Conservation (phyloP, 2,888 invertebrate species). For the Agrilus mali region DNA sequence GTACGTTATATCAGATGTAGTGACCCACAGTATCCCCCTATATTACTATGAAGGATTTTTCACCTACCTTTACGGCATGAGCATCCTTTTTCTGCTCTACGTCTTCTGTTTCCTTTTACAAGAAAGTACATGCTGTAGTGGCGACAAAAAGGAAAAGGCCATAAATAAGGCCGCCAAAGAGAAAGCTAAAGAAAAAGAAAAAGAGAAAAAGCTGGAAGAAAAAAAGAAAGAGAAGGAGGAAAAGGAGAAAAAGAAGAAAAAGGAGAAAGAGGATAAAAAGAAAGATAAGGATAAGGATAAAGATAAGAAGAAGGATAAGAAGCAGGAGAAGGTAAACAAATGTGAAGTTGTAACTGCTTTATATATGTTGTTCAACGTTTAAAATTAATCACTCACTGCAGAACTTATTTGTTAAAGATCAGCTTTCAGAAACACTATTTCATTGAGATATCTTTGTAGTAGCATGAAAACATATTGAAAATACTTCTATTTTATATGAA, state of each 20-base stretch:
- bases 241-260: conserved; percentile 47
- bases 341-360: no score
- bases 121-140: conserved; percentile 77
- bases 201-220: conserved; percentile 39
- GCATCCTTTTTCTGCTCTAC: conserved; percentile 84
- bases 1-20: conserved; percentile 89
- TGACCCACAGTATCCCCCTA: conserved; percentile 81
- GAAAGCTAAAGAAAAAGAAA: conserved; percentile 35
- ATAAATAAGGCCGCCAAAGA: conserved; percentile 33
- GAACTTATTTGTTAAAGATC: no score
- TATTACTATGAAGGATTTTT: conserved; percentile 94
- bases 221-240: conserved; percentile 46
- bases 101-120: conserved; percentile 90
- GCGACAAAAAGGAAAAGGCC: conserved; percentile 45
- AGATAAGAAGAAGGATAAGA: conserved; percentile 32
- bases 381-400: no score
- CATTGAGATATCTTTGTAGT: no score
- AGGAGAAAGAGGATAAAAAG: conserved; percentile 44
- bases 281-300: conserved; percentile 45
- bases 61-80: conserved; percentile 85
- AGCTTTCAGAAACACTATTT: no score
- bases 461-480: no score
- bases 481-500: no score
- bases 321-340: conserved; percentile 37
- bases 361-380: no score